Conservation (phyloP, 30 jellyfish, hydroid and myxozoan species). For the Rhopilema esculentum region DNA sequence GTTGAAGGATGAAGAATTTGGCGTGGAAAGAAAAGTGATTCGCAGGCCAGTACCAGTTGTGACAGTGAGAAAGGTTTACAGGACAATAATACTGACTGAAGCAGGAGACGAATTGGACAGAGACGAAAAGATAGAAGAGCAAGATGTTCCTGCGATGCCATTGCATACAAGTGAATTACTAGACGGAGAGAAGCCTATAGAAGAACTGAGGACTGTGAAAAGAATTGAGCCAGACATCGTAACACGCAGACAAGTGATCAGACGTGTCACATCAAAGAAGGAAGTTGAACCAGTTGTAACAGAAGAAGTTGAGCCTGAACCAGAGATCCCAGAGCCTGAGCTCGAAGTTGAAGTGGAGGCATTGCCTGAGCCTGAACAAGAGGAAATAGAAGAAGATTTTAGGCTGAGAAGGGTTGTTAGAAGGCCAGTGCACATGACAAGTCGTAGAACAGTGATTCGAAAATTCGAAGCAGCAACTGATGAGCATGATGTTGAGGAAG, state of each 20-base stretch:
- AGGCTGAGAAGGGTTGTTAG: conserved; percentile 66
- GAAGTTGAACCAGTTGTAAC: conserved; percentile 28
- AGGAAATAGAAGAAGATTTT: not conserved
- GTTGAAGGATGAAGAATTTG: conserved; percentile 21
- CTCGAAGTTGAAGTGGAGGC: conserved; percentile 9
- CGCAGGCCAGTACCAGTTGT: conserved; percentile 43
- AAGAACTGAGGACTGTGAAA: not conserved
- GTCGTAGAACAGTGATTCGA: conserved; percentile 64
- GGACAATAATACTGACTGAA: conserved; percentile 46
- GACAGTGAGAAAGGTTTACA: conserved; percentile 77
- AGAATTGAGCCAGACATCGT: conserved; percentile 19
- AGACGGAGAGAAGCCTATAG: conserved; percentile 2
- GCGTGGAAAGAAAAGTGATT: conserved; percentile 31
- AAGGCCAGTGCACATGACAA: conserved; percentile 71
- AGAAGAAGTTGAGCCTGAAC: conserved; percentile 43
- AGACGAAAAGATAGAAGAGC: conserved; percentile 16
- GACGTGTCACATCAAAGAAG: not conserved
- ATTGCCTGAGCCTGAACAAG: not conserved
- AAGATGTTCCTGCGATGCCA: conserved; percentile 22
- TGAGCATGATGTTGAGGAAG: conserved; percentile 53
- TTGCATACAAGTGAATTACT: not conserved
- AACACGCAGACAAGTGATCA: conserved; percentile 31
- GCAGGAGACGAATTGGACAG: conserved; percentile 20
- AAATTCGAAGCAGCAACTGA: conserved; percentile 62
- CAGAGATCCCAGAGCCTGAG: conserved; percentile 40